These are phyloP conservation scores for Agelastica alni DNA, from an alignment of 2,888 invertebrate species.

Conservation along the genomic window DNA sequence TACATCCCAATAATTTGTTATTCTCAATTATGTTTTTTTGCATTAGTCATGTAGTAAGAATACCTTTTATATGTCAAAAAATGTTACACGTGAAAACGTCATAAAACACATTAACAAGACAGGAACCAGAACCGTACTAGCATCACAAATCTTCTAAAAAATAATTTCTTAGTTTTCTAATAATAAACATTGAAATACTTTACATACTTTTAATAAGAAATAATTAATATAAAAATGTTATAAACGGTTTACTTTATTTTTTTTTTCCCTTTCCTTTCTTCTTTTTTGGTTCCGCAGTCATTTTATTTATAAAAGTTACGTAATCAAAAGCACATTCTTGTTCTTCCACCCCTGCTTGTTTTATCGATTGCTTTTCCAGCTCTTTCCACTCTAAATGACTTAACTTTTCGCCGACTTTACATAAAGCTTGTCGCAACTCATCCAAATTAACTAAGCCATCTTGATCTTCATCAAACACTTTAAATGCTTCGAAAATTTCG, in stretches of 20 bases:
- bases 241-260: neutral
- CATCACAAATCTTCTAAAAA: too few relatives aligned
- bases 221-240: too few relatives aligned
- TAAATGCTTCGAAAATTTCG: constrained; percentile 8
- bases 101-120: too few relatives aligned
- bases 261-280: neutral
- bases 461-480: constrained; percentile 9
- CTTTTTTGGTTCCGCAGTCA: constrained; percentile 2
- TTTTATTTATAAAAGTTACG: neutral
- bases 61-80: too few relatives aligned
- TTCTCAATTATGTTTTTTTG: too few relatives aligned
- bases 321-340: neutral
- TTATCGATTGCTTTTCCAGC: constrained; percentile 3
- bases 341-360: neutral
- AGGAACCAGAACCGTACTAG: too few relatives aligned
- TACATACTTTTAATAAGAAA: too few relatives aligned
- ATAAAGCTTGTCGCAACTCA: neutral
- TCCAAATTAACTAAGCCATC: neutral
- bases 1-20: too few relatives aligned
- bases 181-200: too few relatives aligned
- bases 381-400: neutral
- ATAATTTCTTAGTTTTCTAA: too few relatives aligned
- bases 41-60: too few relatives aligned
- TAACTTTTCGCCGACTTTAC: constrained; percentile 4
- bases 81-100: too few relatives aligned